Evolutionary conservation across 92 coral and sea anemone species (phyloP).

Genomic region (Epizoanthus illoricatus): DNA sequence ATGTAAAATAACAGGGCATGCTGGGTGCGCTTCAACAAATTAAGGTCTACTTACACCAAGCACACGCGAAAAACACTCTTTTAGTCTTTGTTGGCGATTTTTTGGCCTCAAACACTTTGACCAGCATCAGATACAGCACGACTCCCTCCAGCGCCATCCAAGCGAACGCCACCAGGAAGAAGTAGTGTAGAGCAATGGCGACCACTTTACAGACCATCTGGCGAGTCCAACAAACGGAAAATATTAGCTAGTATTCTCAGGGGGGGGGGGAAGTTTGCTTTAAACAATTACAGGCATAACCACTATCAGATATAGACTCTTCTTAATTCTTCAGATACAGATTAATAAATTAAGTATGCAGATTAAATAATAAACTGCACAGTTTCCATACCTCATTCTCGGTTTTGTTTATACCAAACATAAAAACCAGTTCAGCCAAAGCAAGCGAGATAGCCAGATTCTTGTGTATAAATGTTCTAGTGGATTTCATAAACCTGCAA

Average conservation of each 20-base stretch:
- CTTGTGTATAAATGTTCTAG: slow-evolving; percentile 82
- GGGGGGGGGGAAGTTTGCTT: too few relatives aligned
- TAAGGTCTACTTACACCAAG: slow-evolving; percentile 79
- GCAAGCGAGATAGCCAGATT: slow-evolving; percentile 84
- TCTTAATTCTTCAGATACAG: neutral
- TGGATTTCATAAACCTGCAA: slow-evolving; percentile 83
- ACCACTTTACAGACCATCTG: slow-evolving; percentile 83
- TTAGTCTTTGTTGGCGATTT: slow-evolving; percentile 75
- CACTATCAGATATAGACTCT: too few relatives aligned
- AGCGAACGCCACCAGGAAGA: slow-evolving; percentile 84
- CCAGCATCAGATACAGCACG: slow-evolving; percentile 86
- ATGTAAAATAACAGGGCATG: too few relatives aligned
- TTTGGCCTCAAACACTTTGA: slow-evolving; percentile 91
- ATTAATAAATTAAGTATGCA: neutral
- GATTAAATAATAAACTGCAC: neutral
- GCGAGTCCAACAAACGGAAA: neutral
- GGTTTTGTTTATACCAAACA: slow-evolving; percentile 90
- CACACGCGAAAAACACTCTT: slow-evolving; percentile 71
- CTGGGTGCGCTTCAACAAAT: too few relatives aligned
- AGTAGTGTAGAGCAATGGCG: slow-evolving; percentile 81
- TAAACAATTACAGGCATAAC: too few relatives aligned
- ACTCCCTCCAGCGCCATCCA: slow-evolving; percentile 99
- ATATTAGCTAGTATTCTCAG: neutral
- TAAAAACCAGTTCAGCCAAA: slow-evolving; percentile 82
- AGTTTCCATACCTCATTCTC: slow-evolving; percentile 58